phyloP scores from a whole-genome alignment of 2,888 invertebrate species.

The Caenorhabditis auriculariae region DNA sequence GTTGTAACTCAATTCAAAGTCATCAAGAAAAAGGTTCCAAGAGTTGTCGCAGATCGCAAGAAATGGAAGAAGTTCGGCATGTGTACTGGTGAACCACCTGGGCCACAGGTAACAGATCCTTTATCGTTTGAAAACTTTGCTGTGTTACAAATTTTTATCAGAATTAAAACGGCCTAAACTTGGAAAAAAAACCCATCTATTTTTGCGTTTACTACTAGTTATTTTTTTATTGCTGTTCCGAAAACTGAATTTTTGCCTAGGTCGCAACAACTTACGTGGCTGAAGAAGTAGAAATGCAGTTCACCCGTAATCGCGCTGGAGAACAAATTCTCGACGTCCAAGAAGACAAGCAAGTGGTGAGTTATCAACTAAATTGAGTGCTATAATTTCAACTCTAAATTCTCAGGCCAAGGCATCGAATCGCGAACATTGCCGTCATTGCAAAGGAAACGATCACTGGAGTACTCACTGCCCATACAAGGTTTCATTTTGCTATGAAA shows the following conservation, averaged over 20 bases:
- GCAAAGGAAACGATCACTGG: conserved; percentile 80
- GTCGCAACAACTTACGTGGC: conserved; percentile 88
- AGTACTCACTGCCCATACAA: conserved; percentile 97
- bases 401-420: conserved; percentile 37
- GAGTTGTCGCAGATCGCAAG: conserved; percentile 85
- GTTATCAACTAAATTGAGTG: not conserved
- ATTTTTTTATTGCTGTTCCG: not conserved
- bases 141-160: not conserved
- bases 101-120: conserved; percentile 84
- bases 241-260: conserved; percentile 9
- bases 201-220: not conserved
- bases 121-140: not conserved
- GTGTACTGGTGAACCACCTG: conserved; percentile 86
- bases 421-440: conserved; percentile 60
- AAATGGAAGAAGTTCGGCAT: conserved; percentile 94
- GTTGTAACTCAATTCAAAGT: conserved; percentile 74
- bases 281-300: conserved; percentile 90
- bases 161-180: not conserved
- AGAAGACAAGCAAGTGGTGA: conserved; percentile 47
- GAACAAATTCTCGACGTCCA: conserved; percentile 66
- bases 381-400: not conserved
- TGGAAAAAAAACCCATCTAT: no score
- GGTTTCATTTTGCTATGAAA: conserved; percentile 71
- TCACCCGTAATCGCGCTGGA: conserved; percentile 63
- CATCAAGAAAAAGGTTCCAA: conserved; percentile 72